Evolutionary conservation across 2,113 vertebrate genomes (phyloP).

Genomic region (Pluvianellus socialis): DNA sequence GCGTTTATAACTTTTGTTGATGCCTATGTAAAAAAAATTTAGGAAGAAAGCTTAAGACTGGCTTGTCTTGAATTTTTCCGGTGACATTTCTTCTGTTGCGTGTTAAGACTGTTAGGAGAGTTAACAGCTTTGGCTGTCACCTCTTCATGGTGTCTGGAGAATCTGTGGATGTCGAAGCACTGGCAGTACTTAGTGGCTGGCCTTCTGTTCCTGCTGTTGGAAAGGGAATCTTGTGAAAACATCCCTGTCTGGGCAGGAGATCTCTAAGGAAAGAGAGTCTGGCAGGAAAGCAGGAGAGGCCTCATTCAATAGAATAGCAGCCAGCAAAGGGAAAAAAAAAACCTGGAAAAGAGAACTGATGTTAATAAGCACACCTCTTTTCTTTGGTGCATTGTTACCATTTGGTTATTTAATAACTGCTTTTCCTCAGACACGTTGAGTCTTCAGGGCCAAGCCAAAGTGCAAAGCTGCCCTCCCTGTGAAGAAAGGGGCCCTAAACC

Average conservation of each 20-base stretch:
- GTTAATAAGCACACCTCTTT: neutral
- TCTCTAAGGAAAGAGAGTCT: neutral
- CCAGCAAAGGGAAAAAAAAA: neutral
- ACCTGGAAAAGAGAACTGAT: neutral
- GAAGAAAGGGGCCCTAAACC: too few relatives aligned
- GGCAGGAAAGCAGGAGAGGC: neutral
- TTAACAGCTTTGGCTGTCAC: neutral
- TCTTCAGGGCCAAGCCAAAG: neutral
- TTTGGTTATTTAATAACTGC: neutral
- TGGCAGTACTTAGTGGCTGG: neutral
- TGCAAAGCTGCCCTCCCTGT: neutral
- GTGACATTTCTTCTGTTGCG: neutral
- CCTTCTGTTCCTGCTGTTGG: neutral
- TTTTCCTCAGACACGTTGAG: neutral
- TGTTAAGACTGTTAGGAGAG: neutral
- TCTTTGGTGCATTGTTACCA: neutral
- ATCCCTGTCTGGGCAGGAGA: neutral
- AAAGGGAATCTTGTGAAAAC: neutral
- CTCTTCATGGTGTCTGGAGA: neutral
- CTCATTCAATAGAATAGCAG: neutral
- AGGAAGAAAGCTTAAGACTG: neutral
- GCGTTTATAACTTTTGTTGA: neutral
- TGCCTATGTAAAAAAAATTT: neutral
- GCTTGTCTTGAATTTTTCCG: neutral
- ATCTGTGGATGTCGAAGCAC: neutral